A percentile compares a stretch with the other conserved stretches of the same genome.
These are phyloP conservation scores for Nicator chloris DNA, from an alignment of 2,113 vertebrate species.

Conservation along the genomic window DNA sequence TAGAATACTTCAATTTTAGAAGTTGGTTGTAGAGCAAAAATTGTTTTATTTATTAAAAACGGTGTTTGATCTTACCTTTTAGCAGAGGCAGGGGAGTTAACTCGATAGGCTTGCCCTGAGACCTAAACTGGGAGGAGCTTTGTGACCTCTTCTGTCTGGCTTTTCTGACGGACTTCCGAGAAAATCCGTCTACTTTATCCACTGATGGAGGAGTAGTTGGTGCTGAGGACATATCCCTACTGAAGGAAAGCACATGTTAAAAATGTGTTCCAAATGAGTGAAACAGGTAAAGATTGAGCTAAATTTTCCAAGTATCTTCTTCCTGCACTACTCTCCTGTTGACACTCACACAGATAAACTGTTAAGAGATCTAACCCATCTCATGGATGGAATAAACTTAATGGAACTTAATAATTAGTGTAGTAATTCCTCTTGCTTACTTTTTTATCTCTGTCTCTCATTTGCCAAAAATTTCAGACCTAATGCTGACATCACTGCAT, in stretches of 20 bases:
- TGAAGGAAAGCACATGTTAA: constrained; percentile 63
- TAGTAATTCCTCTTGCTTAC: background rate
- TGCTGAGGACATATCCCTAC: constrained; percentile 99
- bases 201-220: constrained; percentile 98
- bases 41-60: background rate
- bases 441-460: background rate
- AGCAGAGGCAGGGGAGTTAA: constrained; percentile 97
- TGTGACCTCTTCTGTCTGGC: constrained; percentile 99
- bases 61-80: constrained; percentile 86
- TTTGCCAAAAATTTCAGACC: background rate
- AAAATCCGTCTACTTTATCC: constrained; percentile 99
- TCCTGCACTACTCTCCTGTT: background rate
- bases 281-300: background rate
- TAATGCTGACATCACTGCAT: background rate
- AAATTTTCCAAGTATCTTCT: background rate
- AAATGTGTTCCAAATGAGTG: background rate
- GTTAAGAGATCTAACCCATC: background rate
- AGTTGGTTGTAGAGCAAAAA: background rate
- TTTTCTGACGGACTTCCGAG: constrained; percentile 99
- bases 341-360: background rate
- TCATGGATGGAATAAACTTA: background rate
- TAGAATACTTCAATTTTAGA: background rate
- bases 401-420: background rate
- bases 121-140: constrained; percentile 98
- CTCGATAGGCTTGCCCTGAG: constrained; percentile 99